Percentiles rank a stretch among this genome's conserved stretches.
Conservation (phyloP, 2,797 vertebrate species). For the Hippoglossus hippoglossus region DNA sequence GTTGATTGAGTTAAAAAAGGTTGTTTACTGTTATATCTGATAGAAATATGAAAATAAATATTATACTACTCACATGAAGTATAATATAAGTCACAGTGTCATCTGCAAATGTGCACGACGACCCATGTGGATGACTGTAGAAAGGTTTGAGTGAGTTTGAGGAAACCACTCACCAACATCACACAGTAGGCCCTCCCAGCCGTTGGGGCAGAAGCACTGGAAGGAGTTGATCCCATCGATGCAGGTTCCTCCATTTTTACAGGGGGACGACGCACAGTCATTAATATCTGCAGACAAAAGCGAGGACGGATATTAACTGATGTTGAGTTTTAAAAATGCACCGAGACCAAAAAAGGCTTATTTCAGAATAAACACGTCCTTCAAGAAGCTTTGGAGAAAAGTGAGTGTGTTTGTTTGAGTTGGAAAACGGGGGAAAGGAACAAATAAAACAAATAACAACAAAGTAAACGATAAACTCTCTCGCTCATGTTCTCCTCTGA, state of each 20-base stretch:
- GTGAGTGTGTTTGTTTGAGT: background rate
- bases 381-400: too few species aligned
- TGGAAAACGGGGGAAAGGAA: background rate
- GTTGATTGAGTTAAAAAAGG: too few species aligned
- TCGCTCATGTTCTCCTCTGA: background rate
- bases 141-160: background rate
- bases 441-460: background rate
- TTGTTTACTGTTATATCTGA: too few species aligned
- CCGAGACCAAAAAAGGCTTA: too few species aligned
- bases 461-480: background rate
- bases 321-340: background rate
- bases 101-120: constrained; percentile 34
- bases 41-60: too few species aligned
- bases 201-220: constrained; percentile 92
- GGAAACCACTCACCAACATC: constrained; percentile 90
- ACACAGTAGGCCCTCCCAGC: constrained; percentile 93
- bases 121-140: background rate
- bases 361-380: too few species aligned
- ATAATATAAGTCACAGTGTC: constrained; percentile 20
- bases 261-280: constrained; percentile 90
- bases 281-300: constrained; percentile 88
- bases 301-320: background rate
- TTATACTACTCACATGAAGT: too few species aligned
- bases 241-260: constrained; percentile 93
- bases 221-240: constrained; percentile 93